Base-by-base conservation (phyloP, 2,888 invertebrate species). In the Zaprionus obscuricornis region DNA sequence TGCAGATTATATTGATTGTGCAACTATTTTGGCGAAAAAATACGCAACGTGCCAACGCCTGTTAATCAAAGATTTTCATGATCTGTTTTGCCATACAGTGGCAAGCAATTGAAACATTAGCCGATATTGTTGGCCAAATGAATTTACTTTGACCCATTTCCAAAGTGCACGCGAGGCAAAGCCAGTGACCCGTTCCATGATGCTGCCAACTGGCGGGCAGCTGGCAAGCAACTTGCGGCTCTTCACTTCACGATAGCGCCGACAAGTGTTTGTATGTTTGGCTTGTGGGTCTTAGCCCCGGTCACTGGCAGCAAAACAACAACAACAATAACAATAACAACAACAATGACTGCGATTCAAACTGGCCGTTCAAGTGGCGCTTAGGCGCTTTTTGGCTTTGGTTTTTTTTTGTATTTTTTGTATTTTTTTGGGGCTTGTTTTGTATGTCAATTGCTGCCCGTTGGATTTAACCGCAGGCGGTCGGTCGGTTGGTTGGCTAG, bases 391-490 rank as follows among this genome's bases (percentile, higher is more conserved):
- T 68, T 72, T 71, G 43, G 67, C 58, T 57, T n/a, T n/a, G n/a
- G n/a, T n/a, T n/a, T n/a, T n/a, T n/a, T n/a, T n/a, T n/a, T n/a
- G n/a, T n/a, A n/a, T n/a, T n/a, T n/a, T n/a, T n/a, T n/a, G n/a
- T n/a, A n/a, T n/a, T 65, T 47, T 47, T 59, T 56, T 68, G 20
- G 26, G 59, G 60, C 68, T 26, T 46, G 66, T 66, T 79, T 79
- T 79, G 82, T 79, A 82, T 82, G 81, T 82, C 81, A 82, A 82
- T 82, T 85, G 85, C 58, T 63, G 57, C 74, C n/a, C 71, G 58
- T 69, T 77, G 66, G 54, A 56, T 71, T 18, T 51, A 7, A 14
- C 64, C 64, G 51, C 68, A 31, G 58, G 72, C 70, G 33, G 11
- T 56, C 7, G 46, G 11, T 39, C 31, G 26, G 17, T 29, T 49